A percentile compares a stretch with the other conserved stretches of the same genome.
These are phyloP conservation scores for Caenorhabditis wallacei DNA, from an alignment of 2,888 invertebrate genomes.

Conservation along the genomic window DNA sequence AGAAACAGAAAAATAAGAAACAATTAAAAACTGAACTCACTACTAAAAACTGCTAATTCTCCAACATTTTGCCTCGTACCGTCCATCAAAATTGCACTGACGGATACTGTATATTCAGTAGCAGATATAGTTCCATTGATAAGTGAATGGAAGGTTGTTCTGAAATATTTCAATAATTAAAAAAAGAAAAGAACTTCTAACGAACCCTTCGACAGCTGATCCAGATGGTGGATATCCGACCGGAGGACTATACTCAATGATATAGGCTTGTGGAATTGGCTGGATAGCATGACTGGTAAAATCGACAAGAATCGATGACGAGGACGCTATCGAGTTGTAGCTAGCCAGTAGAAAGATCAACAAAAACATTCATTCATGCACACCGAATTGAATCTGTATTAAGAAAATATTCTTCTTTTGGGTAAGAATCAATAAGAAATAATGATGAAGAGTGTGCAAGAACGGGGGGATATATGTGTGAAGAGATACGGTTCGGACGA, in stretches of 20 bases:
- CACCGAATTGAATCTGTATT: slow-evolving; percentile 49
- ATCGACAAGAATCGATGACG: slow-evolving; percentile 77
- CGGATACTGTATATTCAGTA: slow-evolving; percentile 77
- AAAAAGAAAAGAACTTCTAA: not conserved
- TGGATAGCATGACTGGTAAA: slow-evolving; percentile 69
- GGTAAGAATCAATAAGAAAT: slow-evolving; percentile 19
- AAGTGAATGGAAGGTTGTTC: slow-evolving; percentile 67
- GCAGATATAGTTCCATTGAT: slow-evolving; percentile 79
- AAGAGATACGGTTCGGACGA: slow-evolving; percentile 33
- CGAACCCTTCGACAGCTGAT: slow-evolving; percentile 65
- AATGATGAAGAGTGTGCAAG: slow-evolving; percentile 8
- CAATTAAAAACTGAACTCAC: slow-evolving; percentile 66
- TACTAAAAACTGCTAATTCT: slow-evolving; percentile 73
- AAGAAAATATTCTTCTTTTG: slow-evolving; percentile 8
- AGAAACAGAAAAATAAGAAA: not conserved
- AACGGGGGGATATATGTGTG: slow-evolving; percentile 38
- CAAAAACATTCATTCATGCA: slow-evolving; percentile 69
- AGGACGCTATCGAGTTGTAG: slow-evolving; percentile 59
- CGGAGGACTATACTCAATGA: slow-evolving; percentile 78
- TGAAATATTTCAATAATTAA: slow-evolving; percentile 42
- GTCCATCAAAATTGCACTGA: slow-evolving; percentile 74
- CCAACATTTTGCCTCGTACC: slow-evolving; percentile 72
- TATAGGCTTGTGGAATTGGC: slow-evolving; percentile 68
- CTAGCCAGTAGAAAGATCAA: slow-evolving; percentile 68
- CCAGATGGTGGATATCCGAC: slow-evolving; percentile 74